phyloP scores from a whole-genome alignment of 2,888 invertebrate genomes.

The Eumerus sabulonum region DNA sequence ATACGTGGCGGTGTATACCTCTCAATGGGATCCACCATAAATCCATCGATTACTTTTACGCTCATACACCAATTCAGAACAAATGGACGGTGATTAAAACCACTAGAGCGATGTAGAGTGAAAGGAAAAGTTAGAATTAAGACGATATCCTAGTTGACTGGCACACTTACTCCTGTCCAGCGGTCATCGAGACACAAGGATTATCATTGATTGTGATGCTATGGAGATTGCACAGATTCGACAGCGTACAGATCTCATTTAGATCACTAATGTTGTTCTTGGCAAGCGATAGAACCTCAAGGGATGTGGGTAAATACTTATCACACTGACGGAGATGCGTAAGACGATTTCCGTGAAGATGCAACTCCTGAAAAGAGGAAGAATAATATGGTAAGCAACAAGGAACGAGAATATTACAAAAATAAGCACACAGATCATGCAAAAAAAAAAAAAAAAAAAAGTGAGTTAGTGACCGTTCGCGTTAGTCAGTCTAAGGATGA shows the following conservation, averaged over 20 bases:
- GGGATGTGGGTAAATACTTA: conserved; percentile 87
- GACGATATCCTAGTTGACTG: no score
- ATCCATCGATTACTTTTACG: conserved; percentile 92
- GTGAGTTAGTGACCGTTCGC: background rate
- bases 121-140: conserved; percentile 2
- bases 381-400: no score
- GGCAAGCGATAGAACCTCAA: conserved; percentile 88
- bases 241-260: conserved; percentile 91
- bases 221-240: conserved; percentile 86
- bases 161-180: conserved; percentile 84
- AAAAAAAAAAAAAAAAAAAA: background rate
- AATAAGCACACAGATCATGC: background rate
- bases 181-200: conserved; percentile 90
- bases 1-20: conserved; percentile 81
- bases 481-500: no score
- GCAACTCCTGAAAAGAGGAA: conserved; percentile 83
- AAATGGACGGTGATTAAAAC: conserved; percentile 95
- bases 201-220: conserved; percentile 92
- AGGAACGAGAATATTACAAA: no score
- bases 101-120: conserved; percentile 80
- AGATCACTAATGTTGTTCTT: conserved; percentile 91
- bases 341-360: conserved; percentile 92
- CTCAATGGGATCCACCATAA: conserved; percentile 93
- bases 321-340: conserved; percentile 90
- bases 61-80: conserved; percentile 96